Evolutionary conservation across 2,113 vertebrate species (phyloP).

Genomic region (Meles meles): DNA sequence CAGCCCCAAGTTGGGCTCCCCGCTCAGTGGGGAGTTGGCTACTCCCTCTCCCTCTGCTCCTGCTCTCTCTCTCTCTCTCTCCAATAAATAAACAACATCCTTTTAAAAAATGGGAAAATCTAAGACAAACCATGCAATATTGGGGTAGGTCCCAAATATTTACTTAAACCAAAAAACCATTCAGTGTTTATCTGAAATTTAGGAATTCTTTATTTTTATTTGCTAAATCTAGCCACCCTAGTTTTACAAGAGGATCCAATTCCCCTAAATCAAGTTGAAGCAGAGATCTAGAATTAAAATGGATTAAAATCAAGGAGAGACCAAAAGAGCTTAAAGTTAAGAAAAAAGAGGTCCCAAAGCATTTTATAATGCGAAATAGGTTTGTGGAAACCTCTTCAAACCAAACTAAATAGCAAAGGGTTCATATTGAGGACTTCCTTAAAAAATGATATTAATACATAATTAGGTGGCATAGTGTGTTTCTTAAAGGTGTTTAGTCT

Average conservation of each 20-base stretch:
- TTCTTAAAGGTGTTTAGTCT: conserved; percentile 76
- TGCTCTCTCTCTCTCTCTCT: background rate
- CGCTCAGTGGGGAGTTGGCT: too few relatives aligned
- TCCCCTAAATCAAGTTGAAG: background rate
- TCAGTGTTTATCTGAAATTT: background rate
- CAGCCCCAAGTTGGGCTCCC: too few relatives aligned
- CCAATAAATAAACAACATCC: background rate
- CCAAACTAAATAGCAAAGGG: background rate
- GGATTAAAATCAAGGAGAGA: background rate
- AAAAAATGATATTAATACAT: conserved; percentile 22
- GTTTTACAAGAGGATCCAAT: background rate
- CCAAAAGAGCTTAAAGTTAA: background rate
- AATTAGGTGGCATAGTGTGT: conserved; percentile 74
- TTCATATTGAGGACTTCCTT: background rate
- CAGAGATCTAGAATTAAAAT: background rate
- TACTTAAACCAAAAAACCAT: background rate
- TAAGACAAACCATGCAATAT: background rate
- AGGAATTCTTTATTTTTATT: background rate
- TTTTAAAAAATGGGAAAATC: background rate
- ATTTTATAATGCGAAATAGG: background rate
- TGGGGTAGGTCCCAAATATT: background rate
- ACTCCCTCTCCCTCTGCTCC: too few relatives aligned
- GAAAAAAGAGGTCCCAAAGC: background rate
- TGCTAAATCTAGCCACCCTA: background rate
- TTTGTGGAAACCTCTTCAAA: background rate